Percentiles rank a stretch among this genome's conserved stretches.
These are phyloP conservation scores for Solen grandis DNA, from an alignment of 1,140 invertebrate genomes.

Conservation along the genomic window DNA sequence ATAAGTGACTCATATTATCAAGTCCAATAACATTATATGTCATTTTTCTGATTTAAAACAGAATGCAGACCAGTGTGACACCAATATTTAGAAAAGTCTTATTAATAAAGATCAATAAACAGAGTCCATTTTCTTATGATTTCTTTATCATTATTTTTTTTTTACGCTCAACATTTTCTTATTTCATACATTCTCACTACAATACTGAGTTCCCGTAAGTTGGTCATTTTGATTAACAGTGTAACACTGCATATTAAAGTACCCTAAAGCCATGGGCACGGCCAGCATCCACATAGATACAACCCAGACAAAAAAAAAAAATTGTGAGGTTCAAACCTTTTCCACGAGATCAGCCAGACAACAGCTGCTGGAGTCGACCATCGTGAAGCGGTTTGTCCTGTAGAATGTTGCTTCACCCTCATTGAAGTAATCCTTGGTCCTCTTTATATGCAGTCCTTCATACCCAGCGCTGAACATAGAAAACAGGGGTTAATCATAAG, in stretches of 20 bases:
- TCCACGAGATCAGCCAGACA: constrained; percentile 68
- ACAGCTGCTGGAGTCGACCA: constrained; percentile 52
- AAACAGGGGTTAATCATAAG: no score
- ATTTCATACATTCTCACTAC: background rate
- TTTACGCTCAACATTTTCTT: background rate
- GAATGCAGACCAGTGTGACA: no score
- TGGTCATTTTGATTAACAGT: no score
- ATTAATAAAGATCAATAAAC: no score
- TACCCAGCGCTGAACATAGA: constrained; percentile 75
- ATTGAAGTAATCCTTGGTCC: constrained; percentile 70
- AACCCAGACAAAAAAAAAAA: background rate
- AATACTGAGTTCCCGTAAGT: background rate
- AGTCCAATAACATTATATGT: no score
- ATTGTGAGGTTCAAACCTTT: constrained; percentile 64
- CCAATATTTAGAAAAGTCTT: no score
- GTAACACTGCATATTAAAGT: background rate
- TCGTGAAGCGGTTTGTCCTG: constrained; percentile 71
- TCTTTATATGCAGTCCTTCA: constrained; percentile 72
- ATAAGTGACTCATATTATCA: no score
- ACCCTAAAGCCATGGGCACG: background rate
- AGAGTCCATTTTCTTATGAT: no score
- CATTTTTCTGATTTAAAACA: no score
- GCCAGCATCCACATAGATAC: background rate
- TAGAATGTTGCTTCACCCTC: constrained; percentile 80
- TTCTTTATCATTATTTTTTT: no score